Evolutionary conservation across 2,888 invertebrate genomes (phyloP), one percentile per base, ranked within the genome.

Genomic region (Cepaea hortensis): DNA sequence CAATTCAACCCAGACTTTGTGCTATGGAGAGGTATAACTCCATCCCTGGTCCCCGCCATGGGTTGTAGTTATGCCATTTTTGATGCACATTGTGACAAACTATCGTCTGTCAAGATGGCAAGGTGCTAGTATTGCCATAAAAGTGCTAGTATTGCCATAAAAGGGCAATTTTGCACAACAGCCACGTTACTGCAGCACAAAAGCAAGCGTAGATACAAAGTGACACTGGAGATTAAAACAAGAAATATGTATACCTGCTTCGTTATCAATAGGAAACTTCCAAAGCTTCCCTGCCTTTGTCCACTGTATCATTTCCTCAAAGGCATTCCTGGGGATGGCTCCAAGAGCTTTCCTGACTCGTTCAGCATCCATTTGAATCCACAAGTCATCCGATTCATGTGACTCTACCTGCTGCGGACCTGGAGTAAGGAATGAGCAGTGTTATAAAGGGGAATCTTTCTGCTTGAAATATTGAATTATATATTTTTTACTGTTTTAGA

Each of bases 241-340:
- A 0, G 18, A 18, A 3, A 13, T 70, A n/a, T 70, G 13, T 83
- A 75, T 94, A 97, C 98, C 98, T 96, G 97, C 97, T 95, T 99
- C 99, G 95, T 99, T 99, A 94, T 99, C 96, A 89, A 99, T 98
- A 2, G 99, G 99, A 94, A 98, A 99, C 90, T 96, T 96, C 99
- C 99, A 99, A 20, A 99, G 94, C 95, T 98, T 98, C 75, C 98
- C 98, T 94, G 98, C 96, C 85, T 98, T 96, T 0, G 99, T 99
- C 98, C 98, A 98, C 84, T 96, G 94, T 80, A 97, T 97, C 96
- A 98, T 97, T 95, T 99, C 98, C 94, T 99, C 97, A 94, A 97
- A 98, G 92, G 97, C 97, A 95, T 99, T 99, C 13, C 95, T 94
- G 0, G 98, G 98, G 3, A 89, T 79, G 0, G 20, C 65, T 11